Conservation (phyloP, 2,113 vertebrate genomes). For the Limanda limanda region DNA sequence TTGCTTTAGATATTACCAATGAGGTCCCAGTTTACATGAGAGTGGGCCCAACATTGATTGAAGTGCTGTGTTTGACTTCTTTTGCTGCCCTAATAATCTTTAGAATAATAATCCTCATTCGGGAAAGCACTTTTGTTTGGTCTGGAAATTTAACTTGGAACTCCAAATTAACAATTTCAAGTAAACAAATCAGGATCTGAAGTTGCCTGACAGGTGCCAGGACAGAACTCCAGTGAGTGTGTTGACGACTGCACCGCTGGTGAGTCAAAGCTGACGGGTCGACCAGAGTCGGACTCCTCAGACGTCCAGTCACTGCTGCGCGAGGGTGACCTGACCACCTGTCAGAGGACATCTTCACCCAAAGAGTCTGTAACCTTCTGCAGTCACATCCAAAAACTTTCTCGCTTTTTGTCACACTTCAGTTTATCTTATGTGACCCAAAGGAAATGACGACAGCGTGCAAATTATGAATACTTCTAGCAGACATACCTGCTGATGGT, state of each 20-base stretch:
- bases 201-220: constrained; percentile 44
- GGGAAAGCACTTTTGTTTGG: neutral
- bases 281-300: constrained; percentile 50
- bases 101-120: no score
- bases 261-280: constrained; percentile 74
- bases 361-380: constrained; percentile 1
- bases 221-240: constrained; percentile 37
- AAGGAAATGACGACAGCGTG: no score
- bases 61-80: constrained; percentile 66
- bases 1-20: constrained; percentile 76
- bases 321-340: constrained; percentile 58
- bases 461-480: no score
- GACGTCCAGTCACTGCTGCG: constrained; percentile 60
- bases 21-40: constrained; percentile 74
- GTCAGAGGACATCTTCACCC: constrained; percentile 60
- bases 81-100: constrained; percentile 28
- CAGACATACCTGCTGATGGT: neutral
- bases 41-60: constrained; percentile 68
- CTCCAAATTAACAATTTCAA: constrained; percentile 24
- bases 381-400: neutral
- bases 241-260: constrained; percentile 46
- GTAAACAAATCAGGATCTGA: constrained; percentile 34
- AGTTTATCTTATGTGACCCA: no score
- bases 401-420: no score
- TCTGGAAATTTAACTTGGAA: neutral